These are phyloP conservation scores for Leptoclinus maculatus DNA, from an alignment of 2,797 vertebrate genomes.

Conservation along the genomic window DNA sequence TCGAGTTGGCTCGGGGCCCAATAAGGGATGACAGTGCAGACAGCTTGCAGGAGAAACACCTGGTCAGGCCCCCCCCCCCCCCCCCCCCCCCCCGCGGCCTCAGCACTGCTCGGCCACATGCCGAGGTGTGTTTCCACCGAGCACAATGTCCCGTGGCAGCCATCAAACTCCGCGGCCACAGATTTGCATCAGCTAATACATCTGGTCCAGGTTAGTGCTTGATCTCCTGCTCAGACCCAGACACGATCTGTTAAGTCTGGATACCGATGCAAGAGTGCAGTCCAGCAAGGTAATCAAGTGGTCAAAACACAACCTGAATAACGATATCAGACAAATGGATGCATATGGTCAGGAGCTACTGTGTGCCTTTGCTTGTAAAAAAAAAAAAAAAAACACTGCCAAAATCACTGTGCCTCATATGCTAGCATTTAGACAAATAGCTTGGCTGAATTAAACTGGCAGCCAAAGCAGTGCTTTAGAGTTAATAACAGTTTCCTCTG, in stretches of 20 bases:
- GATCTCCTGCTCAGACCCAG: constrained; percentile 43
- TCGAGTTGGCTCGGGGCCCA: constrained; percentile 38
- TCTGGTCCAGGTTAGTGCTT: constrained; percentile 44
- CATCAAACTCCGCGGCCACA: constrained; percentile 38
- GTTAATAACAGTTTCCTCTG: constrained; percentile 70
- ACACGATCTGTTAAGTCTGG: constrained; percentile 47
- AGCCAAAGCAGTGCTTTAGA: constrained; percentile 55
- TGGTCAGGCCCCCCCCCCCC: constrained; percentile 36
- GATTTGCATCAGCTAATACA: constrained; percentile 52
- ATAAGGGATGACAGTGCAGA: constrained; percentile 62
- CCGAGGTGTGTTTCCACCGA: constrained; percentile 71
- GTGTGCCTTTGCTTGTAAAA: constrained; percentile 60
- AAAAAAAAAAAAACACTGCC: constrained; percentile 34
- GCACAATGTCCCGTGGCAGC: constrained; percentile 52
- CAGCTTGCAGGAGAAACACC: constrained; percentile 69
- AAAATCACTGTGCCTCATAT: constrained; percentile 62
- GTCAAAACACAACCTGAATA: constrained; percentile 24
- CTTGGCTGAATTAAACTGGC: constrained; percentile 63
- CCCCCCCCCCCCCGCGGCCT: background rate
- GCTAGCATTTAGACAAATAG: constrained; percentile 73
- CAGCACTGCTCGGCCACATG: constrained; percentile 48
- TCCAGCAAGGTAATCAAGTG: constrained; percentile 43
- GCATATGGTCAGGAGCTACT: constrained; percentile 53
- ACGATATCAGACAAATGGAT: constrained; percentile 59
- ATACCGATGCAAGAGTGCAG: constrained; percentile 22